Evolutionary conservation across 2,797 vertebrate species (phyloP).

Genomic region (Carapus acus): DNA sequence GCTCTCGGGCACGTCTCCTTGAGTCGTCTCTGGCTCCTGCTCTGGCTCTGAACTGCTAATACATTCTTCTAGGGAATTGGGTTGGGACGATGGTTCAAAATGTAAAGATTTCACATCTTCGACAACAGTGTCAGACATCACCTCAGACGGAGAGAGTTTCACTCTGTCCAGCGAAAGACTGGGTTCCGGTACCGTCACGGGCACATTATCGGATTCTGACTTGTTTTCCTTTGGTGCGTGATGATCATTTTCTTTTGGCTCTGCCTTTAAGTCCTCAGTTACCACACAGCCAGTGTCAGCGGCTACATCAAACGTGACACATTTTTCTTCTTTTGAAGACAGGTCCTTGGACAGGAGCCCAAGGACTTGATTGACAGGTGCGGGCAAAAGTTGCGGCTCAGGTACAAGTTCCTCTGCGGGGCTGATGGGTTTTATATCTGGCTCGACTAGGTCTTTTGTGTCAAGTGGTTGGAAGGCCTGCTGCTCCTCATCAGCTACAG

Average conservation of each 20-base stretch:
- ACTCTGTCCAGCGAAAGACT: constrained; percentile 33
- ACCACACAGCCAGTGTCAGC: constrained; percentile 33
- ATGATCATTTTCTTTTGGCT: constrained; percentile 57
- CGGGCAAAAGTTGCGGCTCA: constrained; percentile 36
- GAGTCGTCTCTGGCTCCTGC: constrained; percentile 45
- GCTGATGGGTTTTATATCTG: constrained; percentile 76
- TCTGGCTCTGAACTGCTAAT: constrained; percentile 63
- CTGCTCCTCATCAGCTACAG: constrained; percentile 72
- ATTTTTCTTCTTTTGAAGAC: constrained; percentile 54
- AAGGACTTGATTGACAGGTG: too few species aligned
- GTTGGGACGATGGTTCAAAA: constrained; percentile 59
- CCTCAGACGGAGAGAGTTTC: constrained; percentile 52
- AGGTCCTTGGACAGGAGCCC: constrained; percentile 55
- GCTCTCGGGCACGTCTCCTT: constrained; percentile 53
- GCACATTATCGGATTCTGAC: constrained; percentile 41
- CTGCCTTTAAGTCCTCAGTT: constrained; percentile 54
- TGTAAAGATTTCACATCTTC: constrained; percentile 57
- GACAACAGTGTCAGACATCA: constrained; percentile 40
- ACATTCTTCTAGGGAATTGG: constrained; percentile 74
- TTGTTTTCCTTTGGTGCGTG: constrained; percentile 42
- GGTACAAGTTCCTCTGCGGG: constrained; percentile 54
- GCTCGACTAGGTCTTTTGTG: constrained; percentile 64
- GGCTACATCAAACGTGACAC: constrained; percentile 18
- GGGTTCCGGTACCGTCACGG: constrained; percentile 58
- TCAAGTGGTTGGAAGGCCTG: constrained; percentile 53